These are phyloP conservation scores for Hycleus phaleratus DNA, from an alignment of 1,140 invertebrate genomes.

Conservation along the genomic window DNA sequence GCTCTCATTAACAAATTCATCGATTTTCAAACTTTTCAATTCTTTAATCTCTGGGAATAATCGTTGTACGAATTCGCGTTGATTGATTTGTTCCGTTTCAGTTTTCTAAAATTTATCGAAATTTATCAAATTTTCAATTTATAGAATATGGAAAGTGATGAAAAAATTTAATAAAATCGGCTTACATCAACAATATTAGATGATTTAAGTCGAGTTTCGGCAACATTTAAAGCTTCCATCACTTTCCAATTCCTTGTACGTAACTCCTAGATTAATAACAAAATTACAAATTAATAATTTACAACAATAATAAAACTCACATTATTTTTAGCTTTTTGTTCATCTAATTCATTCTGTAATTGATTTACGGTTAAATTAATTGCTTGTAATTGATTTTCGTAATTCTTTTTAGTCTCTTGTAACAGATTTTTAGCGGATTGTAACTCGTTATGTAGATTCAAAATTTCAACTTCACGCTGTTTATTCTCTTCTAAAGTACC, in stretches of 20 bases:
- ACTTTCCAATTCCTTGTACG: conserved; percentile 81
- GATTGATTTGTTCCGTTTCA: conserved; percentile 46
- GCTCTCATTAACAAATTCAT: conserved; percentile 18
- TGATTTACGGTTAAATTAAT: conserved; percentile 24
- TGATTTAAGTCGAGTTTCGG: conserved; percentile 33
- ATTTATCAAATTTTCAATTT: neutral
- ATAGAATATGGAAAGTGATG: conserved; percentile 32
- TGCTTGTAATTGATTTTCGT: conserved; percentile 31
- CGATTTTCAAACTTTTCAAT: conserved; percentile 29
- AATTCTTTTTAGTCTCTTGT: conserved; percentile 35
- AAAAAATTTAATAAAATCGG: conserved; percentile 7
- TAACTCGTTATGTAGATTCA: conserved; percentile 34
- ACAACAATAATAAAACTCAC: conserved; percentile 47
- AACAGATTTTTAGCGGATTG: conserved; percentile 23
- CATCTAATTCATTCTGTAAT: conserved; percentile 52
- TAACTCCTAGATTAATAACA: conserved; percentile 53
- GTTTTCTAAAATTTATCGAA: conserved; percentile 39
- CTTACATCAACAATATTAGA: conserved; percentile 13
- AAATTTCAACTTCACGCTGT: conserved; percentile 30
- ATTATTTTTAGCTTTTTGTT: conserved; percentile 67
- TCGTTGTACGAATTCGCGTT: conserved; percentile 49
- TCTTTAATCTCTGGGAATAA: conserved; percentile 51
- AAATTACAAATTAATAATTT: conserved; percentile 25
- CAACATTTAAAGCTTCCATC: conserved; percentile 73
- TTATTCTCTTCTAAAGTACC: conserved; percentile 30